Base-by-base conservation (phyloP, 2,797 vertebrate species). In the Semaprochilodus insignis region DNA sequence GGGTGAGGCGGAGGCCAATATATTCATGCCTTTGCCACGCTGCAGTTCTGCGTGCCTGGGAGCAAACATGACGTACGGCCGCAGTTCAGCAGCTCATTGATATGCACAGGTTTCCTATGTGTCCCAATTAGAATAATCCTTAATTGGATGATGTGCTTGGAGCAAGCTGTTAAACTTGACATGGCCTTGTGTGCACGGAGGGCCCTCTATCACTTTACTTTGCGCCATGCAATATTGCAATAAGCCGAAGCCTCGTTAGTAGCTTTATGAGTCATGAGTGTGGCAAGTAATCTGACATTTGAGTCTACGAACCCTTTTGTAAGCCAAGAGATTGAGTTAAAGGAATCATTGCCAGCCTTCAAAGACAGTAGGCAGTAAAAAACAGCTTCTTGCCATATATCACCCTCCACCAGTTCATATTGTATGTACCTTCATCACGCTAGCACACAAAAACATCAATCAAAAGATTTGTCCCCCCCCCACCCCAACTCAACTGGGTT, bases 391-490 rank as follows among this genome's bases (percentile, higher is more conserved):
- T 44, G 36, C 66, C 40, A 81, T 73, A 66, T 51, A 59, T 77
- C 17, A 34, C 27, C 40, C 65, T 66, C 57, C 40, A 63, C 74
- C 83, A 79, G 65, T 75, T 80, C 77, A 76, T 81, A 81, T 82
- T 48, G 59, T 78, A 60, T 23, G 67, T 31, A 63, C 77, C 80
- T 75, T 62, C 75, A 67, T 77, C 71, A 74, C 81, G 67, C 27
- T 65, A 16, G 59, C 55, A n/a, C 67, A 82, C 74, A 85, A 69
- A 80, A 84, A 89, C 90, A 90, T 91, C 89, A 90, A 88, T 92
- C 90, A 91, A 34, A 93, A 93, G 90, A 91, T 91, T 92, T 93
- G 90, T 91, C 80, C 84, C 87, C 84, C 52, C 21, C 8, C 4
- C 15, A 73, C 78, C 44, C 40, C 34, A 31, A 31, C 77, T 73